Evolutionary conservation across 1,140 invertebrate species (phyloP).

Genomic region (Prorops nasuta): DNA sequence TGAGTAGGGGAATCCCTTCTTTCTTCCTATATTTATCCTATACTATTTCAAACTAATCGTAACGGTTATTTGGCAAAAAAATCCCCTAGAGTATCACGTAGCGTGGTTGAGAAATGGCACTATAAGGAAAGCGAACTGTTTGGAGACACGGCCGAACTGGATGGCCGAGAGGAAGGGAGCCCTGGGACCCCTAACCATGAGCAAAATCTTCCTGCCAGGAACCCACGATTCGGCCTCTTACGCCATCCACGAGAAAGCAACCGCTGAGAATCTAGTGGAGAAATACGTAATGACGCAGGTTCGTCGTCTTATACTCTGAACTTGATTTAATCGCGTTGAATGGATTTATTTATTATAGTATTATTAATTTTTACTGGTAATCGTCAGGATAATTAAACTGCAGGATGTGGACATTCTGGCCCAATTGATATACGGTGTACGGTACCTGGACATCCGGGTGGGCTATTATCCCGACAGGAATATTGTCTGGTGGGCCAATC

Average conservation of each 20-base stretch:
- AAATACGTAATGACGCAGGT: slow-evolving; percentile 61
- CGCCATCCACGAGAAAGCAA: slow-evolving; percentile 44
- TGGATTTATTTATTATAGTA: neutral
- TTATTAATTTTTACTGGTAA: slow-evolving; percentile 18
- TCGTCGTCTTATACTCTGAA: slow-evolving; percentile 19
- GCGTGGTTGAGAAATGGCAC: slow-evolving; percentile 25
- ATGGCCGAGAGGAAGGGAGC: slow-evolving; percentile 56
- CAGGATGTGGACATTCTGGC: slow-evolving; percentile 62
- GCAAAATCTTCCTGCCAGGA: slow-evolving; percentile 63
- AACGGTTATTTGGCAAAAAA: too few species aligned
- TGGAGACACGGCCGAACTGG: slow-evolving; percentile 61
- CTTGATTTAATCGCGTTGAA: slow-evolving; percentile 15
- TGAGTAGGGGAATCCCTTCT: slow-evolving; percentile 30
- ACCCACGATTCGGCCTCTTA: slow-evolving; percentile 66
- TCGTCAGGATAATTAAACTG: slow-evolving; percentile 22
- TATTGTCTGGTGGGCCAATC: slow-evolving; percentile 59
- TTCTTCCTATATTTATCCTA: too few species aligned
- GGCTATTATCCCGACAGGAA: slow-evolving; percentile 52
- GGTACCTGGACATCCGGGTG: slow-evolving; percentile 63
- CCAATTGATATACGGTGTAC: slow-evolving; percentile 61
- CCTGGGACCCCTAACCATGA: slow-evolving; percentile 48
- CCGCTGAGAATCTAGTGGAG: slow-evolving; percentile 46
- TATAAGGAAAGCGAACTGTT: slow-evolving; percentile 47
- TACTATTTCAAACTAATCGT: too few species aligned
- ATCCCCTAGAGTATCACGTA: slow-evolving; percentile 34